Evolutionary conservation across 2,797 vertebrate genomes (phyloP).

Genomic region (Catostomus latipinnis): DNA sequence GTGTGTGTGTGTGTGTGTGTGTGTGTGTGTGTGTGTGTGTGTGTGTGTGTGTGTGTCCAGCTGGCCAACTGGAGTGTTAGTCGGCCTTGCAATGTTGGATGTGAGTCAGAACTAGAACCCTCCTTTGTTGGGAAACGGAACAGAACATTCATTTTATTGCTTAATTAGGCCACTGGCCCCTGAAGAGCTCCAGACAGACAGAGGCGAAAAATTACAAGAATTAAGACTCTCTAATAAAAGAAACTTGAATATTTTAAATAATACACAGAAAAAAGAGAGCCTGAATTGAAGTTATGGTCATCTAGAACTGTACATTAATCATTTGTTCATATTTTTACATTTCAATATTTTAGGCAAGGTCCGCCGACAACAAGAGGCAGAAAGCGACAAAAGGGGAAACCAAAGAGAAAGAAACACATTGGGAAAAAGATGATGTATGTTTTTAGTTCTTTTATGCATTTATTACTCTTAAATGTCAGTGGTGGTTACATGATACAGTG

Average conservation of each 20-base stretch:
- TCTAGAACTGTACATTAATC: not conserved
- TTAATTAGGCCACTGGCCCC: conserved; percentile 62
- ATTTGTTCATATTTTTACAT: conserved; percentile 41
- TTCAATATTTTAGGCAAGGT: conserved; percentile 64
- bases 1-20: conserved; percentile 6
- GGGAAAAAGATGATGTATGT: conserved; percentile 68
- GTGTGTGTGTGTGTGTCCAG: conserved; percentile 46
- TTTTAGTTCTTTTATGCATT: not conserved
- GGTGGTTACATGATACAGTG: too few species aligned
- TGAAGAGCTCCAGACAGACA: conserved; percentile 36
- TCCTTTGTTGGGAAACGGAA: conserved; percentile 56
- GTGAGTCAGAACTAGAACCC: conserved; percentile 51
- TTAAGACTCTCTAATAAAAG: conserved; percentile 28
- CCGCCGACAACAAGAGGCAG: conserved; percentile 65
- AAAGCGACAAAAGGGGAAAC: conserved; percentile 71
- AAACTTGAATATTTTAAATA: too few species aligned
- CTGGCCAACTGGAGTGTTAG: conserved; percentile 37
- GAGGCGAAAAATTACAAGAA: conserved; percentile 29
- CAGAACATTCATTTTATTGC: conserved; percentile 61
- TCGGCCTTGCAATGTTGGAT: conserved; percentile 51
- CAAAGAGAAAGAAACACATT: conserved; percentile 69
- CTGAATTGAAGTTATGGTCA: not conserved
- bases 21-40: not conserved
- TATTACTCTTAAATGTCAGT: too few species aligned
- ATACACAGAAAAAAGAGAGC: too few species aligned